These are phyloP conservation scores for Cancer borealis DNA, from an alignment of 2,888 invertebrate genomes.

Conservation along the genomic window DNA sequence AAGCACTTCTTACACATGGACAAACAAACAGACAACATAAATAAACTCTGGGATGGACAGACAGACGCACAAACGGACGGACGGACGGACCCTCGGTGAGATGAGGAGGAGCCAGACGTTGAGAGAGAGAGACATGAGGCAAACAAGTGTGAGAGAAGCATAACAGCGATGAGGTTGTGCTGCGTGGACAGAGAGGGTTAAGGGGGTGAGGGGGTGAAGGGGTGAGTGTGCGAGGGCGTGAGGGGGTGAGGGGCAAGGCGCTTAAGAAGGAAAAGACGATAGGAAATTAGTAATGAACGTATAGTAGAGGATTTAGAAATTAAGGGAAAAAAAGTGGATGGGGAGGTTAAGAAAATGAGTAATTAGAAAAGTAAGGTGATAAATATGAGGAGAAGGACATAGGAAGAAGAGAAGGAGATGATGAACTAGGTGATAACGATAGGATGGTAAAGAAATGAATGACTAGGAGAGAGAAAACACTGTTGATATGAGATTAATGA, in stretches of 20 bases:
- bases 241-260: neutral
- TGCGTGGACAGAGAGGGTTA: slow-evolving; percentile 74
- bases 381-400: no score
- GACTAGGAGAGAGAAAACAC: neutral
- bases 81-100: slow-evolving; percentile 79
- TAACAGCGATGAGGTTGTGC: slow-evolving; percentile 74
- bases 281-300: no score
- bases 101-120: slow-evolving; percentile 79
- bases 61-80: slow-evolving; percentile 63
- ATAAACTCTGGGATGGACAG: neutral
- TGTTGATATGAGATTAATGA: neutral
- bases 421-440: no score
- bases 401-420: no score
- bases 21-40: neutral
- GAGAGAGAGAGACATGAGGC: neutral
- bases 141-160: slow-evolving; percentile 76
- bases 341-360: no score
- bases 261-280: no score
- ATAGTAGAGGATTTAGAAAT: no score
- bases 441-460: no score
- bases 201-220: slow-evolving; percentile 68
- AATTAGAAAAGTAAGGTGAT: no score
- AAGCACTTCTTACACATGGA: neutral
- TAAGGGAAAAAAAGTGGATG: no score
- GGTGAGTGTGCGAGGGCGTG: slow-evolving; percentile 66